A percentile compares a stretch with the other conserved stretches of the same genome.
These are phyloP conservation scores for Procambarus virginalis DNA, from an alignment of 1,140 invertebrate species.

Conservation along the genomic window DNA sequence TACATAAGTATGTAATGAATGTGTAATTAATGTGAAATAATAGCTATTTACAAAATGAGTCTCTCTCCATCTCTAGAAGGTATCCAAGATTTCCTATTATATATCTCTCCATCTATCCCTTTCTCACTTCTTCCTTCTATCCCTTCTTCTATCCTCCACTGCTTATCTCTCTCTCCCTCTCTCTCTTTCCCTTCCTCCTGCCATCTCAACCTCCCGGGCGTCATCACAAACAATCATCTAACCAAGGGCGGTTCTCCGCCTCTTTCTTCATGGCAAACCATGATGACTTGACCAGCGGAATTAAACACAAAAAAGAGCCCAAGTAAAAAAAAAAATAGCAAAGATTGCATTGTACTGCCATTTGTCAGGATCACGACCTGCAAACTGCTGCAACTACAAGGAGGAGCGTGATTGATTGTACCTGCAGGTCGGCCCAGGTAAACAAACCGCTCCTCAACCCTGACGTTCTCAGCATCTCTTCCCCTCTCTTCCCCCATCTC, in stretches of 20 bases:
- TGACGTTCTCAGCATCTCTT: background rate
- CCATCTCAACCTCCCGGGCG: no score
- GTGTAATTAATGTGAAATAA: no score
- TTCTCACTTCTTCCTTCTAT: no score
- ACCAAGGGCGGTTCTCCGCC: background rate
- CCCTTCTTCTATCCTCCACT: no score
- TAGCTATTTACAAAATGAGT: no score
- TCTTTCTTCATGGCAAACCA: background rate
- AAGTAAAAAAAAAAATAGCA: background rate
- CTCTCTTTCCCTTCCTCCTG: background rate
- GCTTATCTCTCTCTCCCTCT: background rate
- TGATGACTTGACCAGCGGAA: background rate
- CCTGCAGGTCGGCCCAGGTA: background rate
- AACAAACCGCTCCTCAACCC: background rate
- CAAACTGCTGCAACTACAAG: background rate
- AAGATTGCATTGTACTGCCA: conserved; percentile 1
- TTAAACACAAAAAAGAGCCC: background rate
- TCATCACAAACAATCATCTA: background rate
- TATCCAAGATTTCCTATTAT: no score
- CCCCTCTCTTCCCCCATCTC: no score
- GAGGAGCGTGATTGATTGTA: background rate
- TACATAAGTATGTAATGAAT: no score
- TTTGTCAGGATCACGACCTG: conserved; percentile 8
- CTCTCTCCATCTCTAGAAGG: no score
- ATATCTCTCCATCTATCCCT: no score